These are phyloP conservation scores for Philonicus albiceps DNA, from an alignment of 2,888 invertebrate genomes.

Conservation along the genomic window DNA sequence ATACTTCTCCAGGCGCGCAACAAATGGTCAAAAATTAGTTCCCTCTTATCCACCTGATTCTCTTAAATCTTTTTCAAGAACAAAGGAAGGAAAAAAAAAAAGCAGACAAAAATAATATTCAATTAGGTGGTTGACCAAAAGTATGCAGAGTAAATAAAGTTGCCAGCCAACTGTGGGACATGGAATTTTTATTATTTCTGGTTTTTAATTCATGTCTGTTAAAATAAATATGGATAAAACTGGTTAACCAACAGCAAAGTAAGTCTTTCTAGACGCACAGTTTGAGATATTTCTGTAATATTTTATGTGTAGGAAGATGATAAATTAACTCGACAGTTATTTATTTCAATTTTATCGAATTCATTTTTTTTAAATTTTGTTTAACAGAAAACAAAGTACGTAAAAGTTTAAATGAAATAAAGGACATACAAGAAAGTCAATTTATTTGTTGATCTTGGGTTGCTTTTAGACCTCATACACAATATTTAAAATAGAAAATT, in stretches of 20 bases:
- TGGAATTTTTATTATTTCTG: neutral
- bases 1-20: neutral
- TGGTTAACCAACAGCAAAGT: neutral
- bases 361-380: neutral
- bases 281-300: neutral
- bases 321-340: neutral
- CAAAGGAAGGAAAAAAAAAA: neutral
- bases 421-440: no score
- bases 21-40: conserved; percentile 17
- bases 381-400: no score
- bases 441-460: no score
- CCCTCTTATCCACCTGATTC: neutral
- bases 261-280: neutral
- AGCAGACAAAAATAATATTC: neutral
- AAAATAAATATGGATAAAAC: neutral
- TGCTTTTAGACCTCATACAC: no score
- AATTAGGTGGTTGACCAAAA: conserved; percentile 4
- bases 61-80: neutral
- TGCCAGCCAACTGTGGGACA: neutral
- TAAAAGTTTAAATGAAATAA: neutral
- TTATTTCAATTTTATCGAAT: neutral
- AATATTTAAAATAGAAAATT: no score
- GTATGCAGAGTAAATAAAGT: neutral
- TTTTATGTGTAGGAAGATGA: neutral
- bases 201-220: neutral